These are phyloP conservation scores for Tenthredo amoena DNA, from an alignment of 2,888 invertebrate genomes.

Conservation along the genomic window DNA sequence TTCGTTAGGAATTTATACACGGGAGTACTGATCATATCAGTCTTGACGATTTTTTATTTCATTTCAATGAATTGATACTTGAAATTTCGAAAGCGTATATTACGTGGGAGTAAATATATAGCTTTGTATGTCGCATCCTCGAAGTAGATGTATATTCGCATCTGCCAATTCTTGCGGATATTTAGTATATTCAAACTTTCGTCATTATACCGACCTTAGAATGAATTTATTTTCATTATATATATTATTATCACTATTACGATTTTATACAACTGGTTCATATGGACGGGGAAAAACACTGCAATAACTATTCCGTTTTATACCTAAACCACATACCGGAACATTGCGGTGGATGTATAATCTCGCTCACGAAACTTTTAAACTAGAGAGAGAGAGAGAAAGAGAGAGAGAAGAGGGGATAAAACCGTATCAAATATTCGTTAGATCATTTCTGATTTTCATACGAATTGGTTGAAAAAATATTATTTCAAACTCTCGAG, in stretches of 20 bases:
- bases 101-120: background rate
- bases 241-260: background rate
- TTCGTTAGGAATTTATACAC: background rate
- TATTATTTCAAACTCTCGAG: background rate
- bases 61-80: conserved; percentile 1
- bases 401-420: background rate
- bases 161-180: background rate
- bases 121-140: background rate
- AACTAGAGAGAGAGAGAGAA: background rate
- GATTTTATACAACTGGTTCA: background rate
- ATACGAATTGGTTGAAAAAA: background rate
- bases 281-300: background rate
- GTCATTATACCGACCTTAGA: background rate
- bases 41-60: background rate
- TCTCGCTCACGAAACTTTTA: background rate
- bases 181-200: background rate
- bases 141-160: background rate
- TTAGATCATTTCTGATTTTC: background rate
- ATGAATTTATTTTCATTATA: background rate
- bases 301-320: background rate
- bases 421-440: background rate
- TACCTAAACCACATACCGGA: background rate
- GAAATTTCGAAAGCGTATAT: conserved; percentile 11
- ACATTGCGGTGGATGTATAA: conserved; percentile 8
- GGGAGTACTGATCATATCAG: background rate